A percentile compares a stretch with the other conserved stretches of the same genome.
These are phyloP conservation scores for Drosophila fulvimacula DNA, from an alignment of 2,888 invertebrate genomes.

Conservation along the genomic window DNA sequence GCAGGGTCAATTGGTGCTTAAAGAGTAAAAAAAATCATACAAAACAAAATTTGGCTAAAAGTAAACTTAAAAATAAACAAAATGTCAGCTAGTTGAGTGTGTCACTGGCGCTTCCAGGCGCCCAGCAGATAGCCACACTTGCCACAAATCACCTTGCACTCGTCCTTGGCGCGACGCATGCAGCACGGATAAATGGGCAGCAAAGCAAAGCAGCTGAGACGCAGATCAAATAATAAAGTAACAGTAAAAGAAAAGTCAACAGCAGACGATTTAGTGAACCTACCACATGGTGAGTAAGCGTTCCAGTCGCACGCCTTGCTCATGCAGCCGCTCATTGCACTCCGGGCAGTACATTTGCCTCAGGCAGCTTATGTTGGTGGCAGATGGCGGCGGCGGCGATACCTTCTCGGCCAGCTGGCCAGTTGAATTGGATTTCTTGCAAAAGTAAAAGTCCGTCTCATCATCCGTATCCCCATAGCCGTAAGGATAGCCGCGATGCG, in stretches of 20 bases:
- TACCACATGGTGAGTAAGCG: constrained; percentile 70
- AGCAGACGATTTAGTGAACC: constrained; percentile 19
- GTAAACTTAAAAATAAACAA: constrained; percentile 13
- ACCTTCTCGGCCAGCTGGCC: constrained; percentile 69
- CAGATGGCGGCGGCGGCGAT: constrained; percentile 49
- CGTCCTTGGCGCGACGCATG: constrained; percentile 59
- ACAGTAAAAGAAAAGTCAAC: background rate
- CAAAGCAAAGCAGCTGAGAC: constrained; percentile 70
- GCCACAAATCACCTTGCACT: constrained; percentile 77
- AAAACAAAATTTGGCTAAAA: background rate
- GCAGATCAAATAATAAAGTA: background rate
- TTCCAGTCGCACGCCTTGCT: constrained; percentile 71
- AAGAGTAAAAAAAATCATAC: constrained; percentile 20
- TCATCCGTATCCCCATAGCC: constrained; percentile 58
- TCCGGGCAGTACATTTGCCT: constrained; percentile 80
- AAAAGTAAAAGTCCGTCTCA: constrained; percentile 62
- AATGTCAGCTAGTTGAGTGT: constrained; percentile 14
- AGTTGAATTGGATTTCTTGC: constrained; percentile 66
- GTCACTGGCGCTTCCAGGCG: constrained; percentile 69
- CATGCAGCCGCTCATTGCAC: constrained; percentile 76
- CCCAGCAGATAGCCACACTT: constrained; percentile 78
- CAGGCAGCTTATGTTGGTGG: constrained; percentile 72
- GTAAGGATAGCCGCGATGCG: constrained; percentile 70
- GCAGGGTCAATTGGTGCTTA: constrained; percentile 52
- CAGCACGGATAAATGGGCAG: constrained; percentile 76